Percentiles rank a stretch among this genome's conserved stretches.
Evolutionary conservation across 2,113 vertebrate species (phyloP).

Genomic region (Verasper variegatus): DNA sequence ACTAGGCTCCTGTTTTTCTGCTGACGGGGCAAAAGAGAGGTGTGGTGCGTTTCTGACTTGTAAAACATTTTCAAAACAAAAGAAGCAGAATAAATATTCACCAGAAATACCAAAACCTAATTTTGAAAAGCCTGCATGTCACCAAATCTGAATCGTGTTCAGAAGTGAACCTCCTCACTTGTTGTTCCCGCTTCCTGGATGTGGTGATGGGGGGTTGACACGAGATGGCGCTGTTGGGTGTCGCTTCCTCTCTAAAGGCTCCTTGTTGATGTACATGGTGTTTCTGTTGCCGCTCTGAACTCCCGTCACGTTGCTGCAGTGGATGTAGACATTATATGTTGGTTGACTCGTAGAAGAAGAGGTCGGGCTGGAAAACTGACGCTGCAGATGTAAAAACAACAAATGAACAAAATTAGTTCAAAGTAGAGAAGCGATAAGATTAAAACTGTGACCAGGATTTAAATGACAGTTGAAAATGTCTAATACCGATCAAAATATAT

Average conservation of each 20-base stretch:
- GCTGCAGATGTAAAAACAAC: conserved; percentile 27
- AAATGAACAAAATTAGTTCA: too few species aligned
- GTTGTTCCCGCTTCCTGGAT: not conserved
- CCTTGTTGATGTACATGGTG: conserved; percentile 33
- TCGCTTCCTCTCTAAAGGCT: conserved; percentile 43
- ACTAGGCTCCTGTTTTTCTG: conserved; percentile 11
- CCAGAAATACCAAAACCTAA: conserved; percentile 1
- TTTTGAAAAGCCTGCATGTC: not conserved
- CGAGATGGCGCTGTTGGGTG: conserved; percentile 73
- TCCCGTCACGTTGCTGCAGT: conserved; percentile 26
- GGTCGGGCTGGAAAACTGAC: conserved; percentile 56
- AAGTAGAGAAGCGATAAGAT: too few species aligned
- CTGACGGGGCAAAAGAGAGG: conserved; percentile 35
- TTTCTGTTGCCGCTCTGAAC: conserved; percentile 72
- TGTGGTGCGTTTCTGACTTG: not conserved
- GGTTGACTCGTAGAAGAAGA: not conserved
- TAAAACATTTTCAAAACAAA: not conserved
- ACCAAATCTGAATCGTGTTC: not conserved
- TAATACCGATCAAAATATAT: not conserved
- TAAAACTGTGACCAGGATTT: too few species aligned
- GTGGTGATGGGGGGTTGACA: fast-evolving
- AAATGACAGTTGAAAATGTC: too few species aligned
- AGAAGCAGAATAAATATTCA: conserved; percentile 16
- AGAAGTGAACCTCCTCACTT: not conserved
- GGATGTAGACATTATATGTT: not conserved